These are phyloP conservation scores for Myotis yumanensis DNA, from an alignment of 2,113 vertebrate genomes.

Conservation along the genomic window DNA sequence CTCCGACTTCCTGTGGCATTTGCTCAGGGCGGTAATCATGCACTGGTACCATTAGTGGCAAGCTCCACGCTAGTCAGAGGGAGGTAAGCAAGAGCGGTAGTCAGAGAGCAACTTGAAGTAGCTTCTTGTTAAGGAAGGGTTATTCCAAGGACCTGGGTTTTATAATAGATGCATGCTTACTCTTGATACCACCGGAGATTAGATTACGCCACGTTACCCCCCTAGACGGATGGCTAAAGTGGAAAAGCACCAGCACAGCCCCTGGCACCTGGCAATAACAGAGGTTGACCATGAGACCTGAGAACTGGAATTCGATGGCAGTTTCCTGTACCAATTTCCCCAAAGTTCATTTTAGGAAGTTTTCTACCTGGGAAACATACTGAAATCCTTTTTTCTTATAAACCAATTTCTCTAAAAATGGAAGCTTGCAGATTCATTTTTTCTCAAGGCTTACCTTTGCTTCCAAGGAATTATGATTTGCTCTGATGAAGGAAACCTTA, in stretches of 20 bases:
- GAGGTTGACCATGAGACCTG: background rate
- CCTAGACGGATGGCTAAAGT: background rate
- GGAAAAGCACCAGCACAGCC: background rate
- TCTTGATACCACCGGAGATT: background rate
- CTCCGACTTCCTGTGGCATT: conserved; percentile 74
- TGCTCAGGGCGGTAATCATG: background rate
- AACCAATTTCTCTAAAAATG: conserved; percentile 72
- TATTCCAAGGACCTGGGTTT: background rate
- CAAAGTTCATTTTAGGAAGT: conserved; percentile 68
- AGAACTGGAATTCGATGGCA: background rate
- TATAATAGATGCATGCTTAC: background rate
- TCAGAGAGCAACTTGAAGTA: background rate
- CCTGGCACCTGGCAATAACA: background rate
- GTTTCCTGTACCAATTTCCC: conserved; percentile 68
- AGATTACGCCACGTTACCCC: background rate
- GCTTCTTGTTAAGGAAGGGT: background rate
- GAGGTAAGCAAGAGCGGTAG: background rate
- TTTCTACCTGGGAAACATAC: conserved; percentile 66
- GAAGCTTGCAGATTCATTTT: conserved; percentile 55
- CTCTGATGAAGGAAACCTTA: conserved; percentile 74
- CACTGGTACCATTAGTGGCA: background rate
- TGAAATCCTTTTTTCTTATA: conserved; percentile 71
- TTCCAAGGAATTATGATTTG: conserved; percentile 71
- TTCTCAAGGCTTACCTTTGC: conserved; percentile 55
- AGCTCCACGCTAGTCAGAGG: background rate